Evolutionary conservation across 2,888 invertebrate species (phyloP).

Genomic region (Lasioglossum leucozonium): DNA sequence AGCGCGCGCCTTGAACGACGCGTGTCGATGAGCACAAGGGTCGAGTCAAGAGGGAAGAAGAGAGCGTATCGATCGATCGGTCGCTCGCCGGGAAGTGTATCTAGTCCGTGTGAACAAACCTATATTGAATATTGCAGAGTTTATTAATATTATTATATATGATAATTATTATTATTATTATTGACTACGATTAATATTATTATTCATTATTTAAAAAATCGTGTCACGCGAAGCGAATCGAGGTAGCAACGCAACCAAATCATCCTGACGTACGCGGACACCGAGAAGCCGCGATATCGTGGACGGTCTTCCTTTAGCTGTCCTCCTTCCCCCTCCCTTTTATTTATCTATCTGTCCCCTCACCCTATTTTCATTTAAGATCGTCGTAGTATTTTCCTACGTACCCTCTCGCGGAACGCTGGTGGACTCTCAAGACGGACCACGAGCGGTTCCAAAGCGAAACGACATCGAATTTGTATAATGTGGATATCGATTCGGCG

Average conservation of each 20-base stretch:
- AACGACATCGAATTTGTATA: constrained; percentile 33
- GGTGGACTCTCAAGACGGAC: neutral
- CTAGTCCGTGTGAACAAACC: constrained; percentile 83
- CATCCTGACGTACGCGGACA: constrained; percentile 12
- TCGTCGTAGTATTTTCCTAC: constrained; percentile 17
- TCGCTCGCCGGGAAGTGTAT: constrained; percentile 73
- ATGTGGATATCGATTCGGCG: constrained; percentile 38
- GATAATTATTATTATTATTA: constrained; percentile 43
- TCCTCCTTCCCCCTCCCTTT: neutral
- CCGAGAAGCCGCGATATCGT: constrained; percentile 23
- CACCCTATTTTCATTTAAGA: neutral
- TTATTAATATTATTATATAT: constrained; percentile 78
- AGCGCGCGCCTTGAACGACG: constrained; percentile 24
- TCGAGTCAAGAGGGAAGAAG: constrained; percentile 53
- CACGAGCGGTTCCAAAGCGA: constrained; percentile 18
- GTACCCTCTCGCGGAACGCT: constrained; percentile 4
- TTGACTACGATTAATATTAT: constrained; percentile 46
- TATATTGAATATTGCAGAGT: constrained; percentile 82
- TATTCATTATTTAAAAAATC: constrained; percentile 45
- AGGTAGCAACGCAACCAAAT: constrained; percentile 17
- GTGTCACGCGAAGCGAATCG: constrained; percentile 32
- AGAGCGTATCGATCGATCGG: constrained; percentile 58
- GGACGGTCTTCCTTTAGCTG: constrained; percentile 47
- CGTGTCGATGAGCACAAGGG: constrained; percentile 54
- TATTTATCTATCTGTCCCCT: neutral